phyloP scores from a whole-genome alignment of 2,888 invertebrate species.

The Pristionchus japonicus region DNA sequence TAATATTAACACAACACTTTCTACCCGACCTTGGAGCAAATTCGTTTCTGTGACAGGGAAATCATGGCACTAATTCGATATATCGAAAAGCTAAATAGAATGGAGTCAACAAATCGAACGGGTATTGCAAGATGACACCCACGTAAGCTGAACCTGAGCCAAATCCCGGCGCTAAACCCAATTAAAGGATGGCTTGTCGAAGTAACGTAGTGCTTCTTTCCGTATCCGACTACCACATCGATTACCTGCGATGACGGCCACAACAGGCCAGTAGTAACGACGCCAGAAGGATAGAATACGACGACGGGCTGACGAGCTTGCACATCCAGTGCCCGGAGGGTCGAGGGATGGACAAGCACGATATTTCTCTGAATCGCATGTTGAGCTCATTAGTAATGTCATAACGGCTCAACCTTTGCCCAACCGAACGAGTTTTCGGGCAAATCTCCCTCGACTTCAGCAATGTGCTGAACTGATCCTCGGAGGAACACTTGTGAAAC shows the following conservation, averaged over 20 bases:
- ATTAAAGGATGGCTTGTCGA: too few relatives aligned
- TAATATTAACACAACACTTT: too few relatives aligned
- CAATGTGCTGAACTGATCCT: constrained; percentile 42
- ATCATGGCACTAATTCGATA: too few relatives aligned
- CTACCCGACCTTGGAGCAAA: too few relatives aligned
- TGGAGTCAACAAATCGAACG: too few relatives aligned
- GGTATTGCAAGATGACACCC: too few relatives aligned
- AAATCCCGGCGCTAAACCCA: too few relatives aligned
- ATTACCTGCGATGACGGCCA: constrained; percentile 59
- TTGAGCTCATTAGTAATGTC: not conserved
- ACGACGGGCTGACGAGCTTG: constrained; percentile 58
- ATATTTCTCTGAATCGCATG: constrained; percentile 45
- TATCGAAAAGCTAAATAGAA: too few relatives aligned
- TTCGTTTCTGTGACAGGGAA: too few relatives aligned
- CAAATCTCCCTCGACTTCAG: constrained; percentile 20
- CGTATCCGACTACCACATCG: too few relatives aligned
- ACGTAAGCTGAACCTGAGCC: too few relatives aligned
- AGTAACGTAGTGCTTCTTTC: not conserved
- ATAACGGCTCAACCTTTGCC: constrained; percentile 20
- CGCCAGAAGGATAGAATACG: constrained; percentile 46
- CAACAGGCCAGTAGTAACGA: constrained; percentile 44
- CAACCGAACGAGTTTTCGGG: constrained; percentile 46
- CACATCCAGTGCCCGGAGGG: constrained; percentile 59
- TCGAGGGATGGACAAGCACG: constrained; percentile 62
- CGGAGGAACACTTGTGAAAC: constrained; percentile 4